phyloP scores from a whole-genome alignment of 2,888 invertebrate genomes.

The Alloscopus bannaensis region DNA sequence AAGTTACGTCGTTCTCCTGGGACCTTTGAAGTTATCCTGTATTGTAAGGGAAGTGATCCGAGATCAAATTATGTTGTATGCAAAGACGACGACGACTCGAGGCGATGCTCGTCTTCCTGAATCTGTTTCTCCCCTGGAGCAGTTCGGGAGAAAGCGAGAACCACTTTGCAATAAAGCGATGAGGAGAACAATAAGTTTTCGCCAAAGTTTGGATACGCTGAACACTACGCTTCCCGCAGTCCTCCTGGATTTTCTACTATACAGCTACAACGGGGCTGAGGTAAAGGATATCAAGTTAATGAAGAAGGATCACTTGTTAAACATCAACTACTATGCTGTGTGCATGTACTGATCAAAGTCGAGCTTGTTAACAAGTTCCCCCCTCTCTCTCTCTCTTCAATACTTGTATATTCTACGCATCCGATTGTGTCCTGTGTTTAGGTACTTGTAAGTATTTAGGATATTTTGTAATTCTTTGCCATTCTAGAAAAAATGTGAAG shows the following conservation, averaged over 20 bases:
- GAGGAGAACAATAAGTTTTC: slow-evolving; percentile 29
- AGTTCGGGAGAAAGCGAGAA: no score
- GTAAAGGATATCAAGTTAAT: slow-evolving; percentile 37
- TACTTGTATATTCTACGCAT: no score
- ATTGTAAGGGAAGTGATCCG: slow-evolving; percentile 61
- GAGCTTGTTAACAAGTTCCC: no score
- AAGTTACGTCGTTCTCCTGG: slow-evolving; percentile 53
- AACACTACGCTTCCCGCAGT: slow-evolving; percentile 24
- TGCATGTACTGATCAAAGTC: slow-evolving; percentile 47
- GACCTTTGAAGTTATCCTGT: slow-evolving; percentile 57
- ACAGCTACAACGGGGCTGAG: slow-evolving; percentile 27
- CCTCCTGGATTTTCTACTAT: slow-evolving; percentile 43
- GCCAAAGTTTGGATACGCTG: slow-evolving; percentile 39
- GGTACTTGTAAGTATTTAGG: no score
- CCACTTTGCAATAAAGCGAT: neutral
- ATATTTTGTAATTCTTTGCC: no score
- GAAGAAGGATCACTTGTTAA: slow-evolving; percentile 38
- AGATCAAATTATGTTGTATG: slow-evolving; percentile 50
- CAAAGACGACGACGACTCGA: neutral
- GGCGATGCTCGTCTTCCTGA: neutral
- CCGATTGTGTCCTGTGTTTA: no score
- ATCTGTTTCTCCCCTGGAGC: slow-evolving; percentile 27
- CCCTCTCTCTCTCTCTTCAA: neutral
- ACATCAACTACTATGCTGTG: slow-evolving; percentile 41
- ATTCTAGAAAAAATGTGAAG: no score